Percentiles rank a stretch among this genome's conserved stretches.
Conservation (phyloP, 2,113 vertebrate species). For the Gobiocypris rarus region DNA sequence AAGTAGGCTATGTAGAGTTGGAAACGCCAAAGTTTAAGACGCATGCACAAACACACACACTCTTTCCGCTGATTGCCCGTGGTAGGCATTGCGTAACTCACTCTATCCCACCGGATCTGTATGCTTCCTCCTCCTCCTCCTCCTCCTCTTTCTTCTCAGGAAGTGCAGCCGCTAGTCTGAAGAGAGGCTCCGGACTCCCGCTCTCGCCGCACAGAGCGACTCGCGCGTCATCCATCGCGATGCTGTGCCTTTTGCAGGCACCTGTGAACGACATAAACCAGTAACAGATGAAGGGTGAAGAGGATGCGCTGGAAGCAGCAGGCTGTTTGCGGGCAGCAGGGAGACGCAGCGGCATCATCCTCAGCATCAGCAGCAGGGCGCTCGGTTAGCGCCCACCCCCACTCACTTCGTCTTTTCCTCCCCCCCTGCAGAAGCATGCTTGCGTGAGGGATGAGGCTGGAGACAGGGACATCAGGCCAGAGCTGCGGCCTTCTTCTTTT, state of each 20-base stretch:
- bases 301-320: slow-evolving; percentile 62
- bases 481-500: slow-evolving; percentile 89
- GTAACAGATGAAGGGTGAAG: slow-evolving; percentile 39
- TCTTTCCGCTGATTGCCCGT: slow-evolving; percentile 55
- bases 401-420: slow-evolving; percentile 89
- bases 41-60: background rate
- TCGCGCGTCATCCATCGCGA: slow-evolving; percentile 55
- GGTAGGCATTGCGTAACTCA: slow-evolving; percentile 76
- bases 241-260: slow-evolving; percentile 67
- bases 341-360: slow-evolving; percentile 69
- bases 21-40: background rate
- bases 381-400: slow-evolving; percentile 75
- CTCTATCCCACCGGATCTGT: slow-evolving; percentile 66
- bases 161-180: slow-evolving; percentile 41
- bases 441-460: slow-evolving; percentile 99
- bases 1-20: background rate
- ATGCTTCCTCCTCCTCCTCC: slow-evolving; percentile 69
- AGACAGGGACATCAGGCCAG: slow-evolving; percentile 85
- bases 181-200: slow-evolving; percentile 59
- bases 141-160: slow-evolving; percentile 58
- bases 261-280: slow-evolving; percentile 6
- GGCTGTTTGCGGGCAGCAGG: slow-evolving; percentile 74
- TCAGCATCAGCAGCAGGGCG: slow-evolving; percentile 67
- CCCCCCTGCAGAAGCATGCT: slow-evolving; percentile 91
- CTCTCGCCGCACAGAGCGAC: slow-evolving; percentile 58